Evolutionary conservation across 2,113 vertebrate species (phyloP).

Genomic region (Apodemus sylvaticus): DNA sequence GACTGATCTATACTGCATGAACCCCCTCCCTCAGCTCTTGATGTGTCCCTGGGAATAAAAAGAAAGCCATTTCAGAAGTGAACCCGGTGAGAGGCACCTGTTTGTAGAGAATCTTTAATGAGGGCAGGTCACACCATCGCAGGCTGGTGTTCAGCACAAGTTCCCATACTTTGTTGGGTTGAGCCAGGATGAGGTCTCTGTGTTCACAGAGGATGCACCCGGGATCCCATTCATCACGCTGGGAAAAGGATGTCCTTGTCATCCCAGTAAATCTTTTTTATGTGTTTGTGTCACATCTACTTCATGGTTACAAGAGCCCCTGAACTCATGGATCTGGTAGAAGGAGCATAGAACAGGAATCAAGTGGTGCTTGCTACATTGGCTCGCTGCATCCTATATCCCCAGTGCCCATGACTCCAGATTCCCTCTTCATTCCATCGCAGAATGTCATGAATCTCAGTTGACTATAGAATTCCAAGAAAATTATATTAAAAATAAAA

Average conservation of each 20-base stretch:
- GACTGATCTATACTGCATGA: conserved; percentile 91
- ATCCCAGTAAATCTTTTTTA: conserved; percentile 20
- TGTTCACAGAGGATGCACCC: accelerated
- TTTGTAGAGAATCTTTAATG: conserved; percentile 85
- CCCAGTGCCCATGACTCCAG: accelerated
- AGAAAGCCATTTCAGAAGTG: conserved; percentile 86
- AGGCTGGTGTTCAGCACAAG: conserved; percentile 59
- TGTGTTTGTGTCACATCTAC: not conserved
- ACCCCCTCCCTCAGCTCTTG: conserved; percentile 82
- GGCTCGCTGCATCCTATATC: accelerated
- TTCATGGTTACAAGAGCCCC: not conserved
- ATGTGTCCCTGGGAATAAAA: conserved; percentile 87
- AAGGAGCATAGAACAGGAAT: not conserved
- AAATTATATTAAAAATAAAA: conserved; percentile 41
- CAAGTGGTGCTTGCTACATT: accelerated
- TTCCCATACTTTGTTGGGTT: not conserved
- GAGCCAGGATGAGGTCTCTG: not conserved
- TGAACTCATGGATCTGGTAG: not conserved
- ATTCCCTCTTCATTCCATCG: not conserved
- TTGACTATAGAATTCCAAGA: no score
- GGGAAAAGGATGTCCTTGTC: not conserved
- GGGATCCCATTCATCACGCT: not conserved
- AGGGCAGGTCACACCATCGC: conserved; percentile 47
- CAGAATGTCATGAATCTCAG: accelerated
- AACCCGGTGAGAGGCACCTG: conserved; percentile 83